Evolutionary conservation across 2,113 vertebrate species (phyloP), one percentile per base, ranked within the genome.

Genomic region (Neomonachus schauinslandi): DNA sequence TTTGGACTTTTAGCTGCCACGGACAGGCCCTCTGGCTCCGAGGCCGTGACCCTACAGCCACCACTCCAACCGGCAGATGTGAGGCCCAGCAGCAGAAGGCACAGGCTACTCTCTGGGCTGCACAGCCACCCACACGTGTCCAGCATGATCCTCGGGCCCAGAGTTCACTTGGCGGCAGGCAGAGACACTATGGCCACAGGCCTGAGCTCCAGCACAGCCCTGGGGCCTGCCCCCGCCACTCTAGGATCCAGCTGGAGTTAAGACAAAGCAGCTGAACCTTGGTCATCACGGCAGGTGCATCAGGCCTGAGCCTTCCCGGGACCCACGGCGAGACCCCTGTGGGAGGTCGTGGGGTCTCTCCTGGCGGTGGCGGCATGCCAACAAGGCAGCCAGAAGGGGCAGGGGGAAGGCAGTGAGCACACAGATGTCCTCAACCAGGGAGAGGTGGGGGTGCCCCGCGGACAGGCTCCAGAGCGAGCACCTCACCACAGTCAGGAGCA

Each of bases 91-190:
- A 2, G 36, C 61, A 21, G 74, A 46, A 1, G 16, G 31, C 63
- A 81, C 4, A 7, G 31, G 24, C n/a, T 7, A 21, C 59, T 13
- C 26, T 18, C 28, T 2, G 14, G 26, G 26, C 77, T 33, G n/a
- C 12, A 5, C 0, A 6, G 42, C 51, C 26, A 13, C 26, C 51
- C 5, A 1, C 3, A 1, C 2, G 0, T 21, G 19, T 28, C n/a
- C 39, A 4, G 5, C 14, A 7, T 14, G 2, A 4, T 1, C 65
- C 49, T 80, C 1, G 0, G 16, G 49, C 63, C 28, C 55, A n/a
- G 67, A 69, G 57, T 31, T 59, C 15, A 1, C 9, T 9, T 5
- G 18, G 13, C 0, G n/a, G n/a, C 42, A 39, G 31, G 21, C 46
- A 65, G 57, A 79, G 13, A 31, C 49, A 46, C 33, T 1, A 6